phyloP scores from a whole-genome alignment of 1,140 invertebrate species.

The Euborellia annulipes region DNA sequence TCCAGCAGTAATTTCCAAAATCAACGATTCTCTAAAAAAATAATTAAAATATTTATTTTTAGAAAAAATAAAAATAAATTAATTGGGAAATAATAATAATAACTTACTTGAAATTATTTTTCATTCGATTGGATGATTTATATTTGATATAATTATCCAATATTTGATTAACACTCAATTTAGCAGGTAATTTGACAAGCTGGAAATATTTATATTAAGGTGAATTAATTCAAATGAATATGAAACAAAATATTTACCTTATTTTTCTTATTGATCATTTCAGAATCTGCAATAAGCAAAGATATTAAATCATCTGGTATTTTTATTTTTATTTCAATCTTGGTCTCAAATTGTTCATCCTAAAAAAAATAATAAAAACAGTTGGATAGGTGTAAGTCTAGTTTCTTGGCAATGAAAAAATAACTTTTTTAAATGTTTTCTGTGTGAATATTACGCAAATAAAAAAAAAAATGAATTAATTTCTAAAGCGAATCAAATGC shows the following conservation, averaged over 20 bases:
- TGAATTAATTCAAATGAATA: background rate
- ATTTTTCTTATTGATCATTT: conserved; percentile 74
- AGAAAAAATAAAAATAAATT: conserved; percentile 5
- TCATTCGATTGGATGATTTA: conserved; percentile 63
- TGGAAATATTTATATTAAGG: conserved; percentile 20
- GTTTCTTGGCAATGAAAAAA: too few relatives aligned
- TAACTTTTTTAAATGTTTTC: too few relatives aligned
- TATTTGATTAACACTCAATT: conserved; percentile 71
- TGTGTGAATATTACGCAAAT: too few relatives aligned
- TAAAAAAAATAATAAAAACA: conserved; percentile 15
- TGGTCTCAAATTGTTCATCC: conserved; percentile 66
- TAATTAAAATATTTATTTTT: conserved; percentile 5
- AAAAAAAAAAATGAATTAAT: too few relatives aligned
- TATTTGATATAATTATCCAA: conserved; percentile 77
- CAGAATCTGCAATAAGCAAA: conserved; percentile 91
- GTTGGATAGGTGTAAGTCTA: too few relatives aligned
- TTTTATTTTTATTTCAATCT: conserved; percentile 61
- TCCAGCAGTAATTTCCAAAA: conserved; percentile 70
- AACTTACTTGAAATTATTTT: conserved; percentile 57
- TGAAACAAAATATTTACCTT: conserved; percentile 31
- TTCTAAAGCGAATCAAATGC: too few relatives aligned
- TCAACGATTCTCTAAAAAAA: conserved; percentile 49
- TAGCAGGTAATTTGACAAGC: conserved; percentile 68
- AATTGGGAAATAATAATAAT: conserved; percentile 4
- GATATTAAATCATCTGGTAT: conserved; percentile 88